A percentile compares a stretch with the other conserved stretches of the same genome.
Conservation (phyloP, 2,113 vertebrate genomes). For the Chitala chitala region DNA sequence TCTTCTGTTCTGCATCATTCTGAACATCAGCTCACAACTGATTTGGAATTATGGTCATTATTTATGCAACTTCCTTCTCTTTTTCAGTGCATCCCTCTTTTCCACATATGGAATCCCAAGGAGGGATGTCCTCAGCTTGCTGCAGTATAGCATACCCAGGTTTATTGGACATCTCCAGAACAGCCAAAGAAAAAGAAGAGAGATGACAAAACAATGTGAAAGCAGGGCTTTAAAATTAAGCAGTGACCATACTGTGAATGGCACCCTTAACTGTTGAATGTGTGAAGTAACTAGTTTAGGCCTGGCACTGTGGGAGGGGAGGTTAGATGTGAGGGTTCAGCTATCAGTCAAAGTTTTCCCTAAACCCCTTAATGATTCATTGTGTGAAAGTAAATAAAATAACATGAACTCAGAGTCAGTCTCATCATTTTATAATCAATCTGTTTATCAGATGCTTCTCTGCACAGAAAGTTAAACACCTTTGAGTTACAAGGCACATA, state of each 20-base stretch:
- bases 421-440: background rate
- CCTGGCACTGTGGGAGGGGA: background rate
- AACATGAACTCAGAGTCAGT: background rate
- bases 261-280: background rate
- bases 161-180: too few relatives aligned
- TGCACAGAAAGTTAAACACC: background rate
- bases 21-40: too few relatives aligned
- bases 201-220: background rate
- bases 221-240: background rate
- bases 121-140: too few relatives aligned
- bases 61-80: too few relatives aligned
- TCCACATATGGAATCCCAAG: too few relatives aligned
- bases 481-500: background rate
- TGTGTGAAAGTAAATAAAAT: background rate
- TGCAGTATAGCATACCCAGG: too few relatives aligned
- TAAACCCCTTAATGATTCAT: background rate
- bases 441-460: background rate
- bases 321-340: background rate
- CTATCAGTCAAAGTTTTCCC: background rate
- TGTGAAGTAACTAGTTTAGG: background rate
- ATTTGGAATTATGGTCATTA: too few relatives aligned
- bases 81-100: too few relatives aligned
- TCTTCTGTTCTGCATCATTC: background rate
- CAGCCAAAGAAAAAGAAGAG: too few relatives aligned
- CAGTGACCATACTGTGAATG: background rate